These are phyloP conservation scores for Diarsia rubi DNA, from an alignment of 2,888 invertebrate genomes.

Conservation along the genomic window DNA sequence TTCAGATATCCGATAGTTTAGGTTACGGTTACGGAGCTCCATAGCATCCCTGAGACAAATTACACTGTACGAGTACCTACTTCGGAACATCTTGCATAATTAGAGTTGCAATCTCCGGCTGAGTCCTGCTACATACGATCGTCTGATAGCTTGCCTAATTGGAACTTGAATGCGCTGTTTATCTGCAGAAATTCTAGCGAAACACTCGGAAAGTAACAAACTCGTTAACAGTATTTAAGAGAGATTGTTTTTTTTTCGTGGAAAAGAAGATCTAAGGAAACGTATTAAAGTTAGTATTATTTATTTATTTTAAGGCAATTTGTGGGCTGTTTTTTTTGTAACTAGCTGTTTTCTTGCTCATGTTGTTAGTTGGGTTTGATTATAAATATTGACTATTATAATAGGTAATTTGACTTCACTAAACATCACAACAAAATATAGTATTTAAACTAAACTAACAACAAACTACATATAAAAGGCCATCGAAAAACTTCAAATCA, in stretches of 20 bases:
- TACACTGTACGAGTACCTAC: slow-evolving; percentile 55
- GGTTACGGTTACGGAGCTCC: too few relatives aligned
- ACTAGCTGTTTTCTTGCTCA: neutral
- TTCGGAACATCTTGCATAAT: slow-evolving; percentile 72
- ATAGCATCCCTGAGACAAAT: slow-evolving; percentile 57
- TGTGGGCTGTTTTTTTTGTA: neutral
- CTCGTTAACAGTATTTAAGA: slow-evolving; percentile 45
- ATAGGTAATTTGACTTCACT: too few relatives aligned
- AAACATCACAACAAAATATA: too few relatives aligned
- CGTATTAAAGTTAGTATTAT: too few relatives aligned
- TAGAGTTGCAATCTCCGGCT: slow-evolving; percentile 82
- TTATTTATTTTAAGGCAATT: neutral
- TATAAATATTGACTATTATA: too few relatives aligned
- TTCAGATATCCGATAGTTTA: too few relatives aligned
- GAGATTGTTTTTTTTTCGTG: neutral
- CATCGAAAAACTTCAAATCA: too few relatives aligned
- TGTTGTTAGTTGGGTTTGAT: too few relatives aligned
- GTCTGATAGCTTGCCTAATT: slow-evolving; percentile 76
- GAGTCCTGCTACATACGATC: slow-evolving; percentile 71
- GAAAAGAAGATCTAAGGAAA: neutral
- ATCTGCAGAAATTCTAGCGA: slow-evolving; percentile 71
- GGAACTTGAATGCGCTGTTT: slow-evolving; percentile 76
- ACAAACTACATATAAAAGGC: too few relatives aligned
- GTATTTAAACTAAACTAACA: too few relatives aligned
- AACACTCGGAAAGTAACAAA: slow-evolving; percentile 43